Conservation (phyloP, 2,113 vertebrate species). For the Nyctibius bracteatus region DNA sequence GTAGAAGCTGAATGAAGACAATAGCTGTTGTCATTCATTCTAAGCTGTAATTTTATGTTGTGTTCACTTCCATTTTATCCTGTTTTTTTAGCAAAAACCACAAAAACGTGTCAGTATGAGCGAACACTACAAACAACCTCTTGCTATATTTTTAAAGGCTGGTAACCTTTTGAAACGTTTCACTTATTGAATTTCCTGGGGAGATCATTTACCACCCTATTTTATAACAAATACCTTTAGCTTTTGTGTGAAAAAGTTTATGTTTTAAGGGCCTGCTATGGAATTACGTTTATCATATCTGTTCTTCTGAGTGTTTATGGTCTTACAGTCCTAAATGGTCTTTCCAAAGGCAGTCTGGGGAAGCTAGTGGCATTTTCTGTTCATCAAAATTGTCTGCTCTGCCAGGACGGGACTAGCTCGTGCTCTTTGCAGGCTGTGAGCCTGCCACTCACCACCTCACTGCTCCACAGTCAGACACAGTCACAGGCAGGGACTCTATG, state of each 20-base stretch:
- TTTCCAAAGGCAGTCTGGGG: neutral
- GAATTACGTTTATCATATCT: neutral
- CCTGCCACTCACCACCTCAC: neutral
- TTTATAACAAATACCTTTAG: neutral
- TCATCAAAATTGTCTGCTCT: neutral
- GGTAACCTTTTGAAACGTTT: neutral
- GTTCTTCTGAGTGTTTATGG: neutral
- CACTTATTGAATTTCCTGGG: neutral
- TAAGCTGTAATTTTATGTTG: neutral
- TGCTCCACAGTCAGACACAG: neutral
- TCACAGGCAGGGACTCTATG: neutral
- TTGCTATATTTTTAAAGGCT: neutral
- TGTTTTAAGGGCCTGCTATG: neutral
- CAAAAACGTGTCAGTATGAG: neutral
- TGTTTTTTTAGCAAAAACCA: neutral
- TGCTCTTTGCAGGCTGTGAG: neutral
- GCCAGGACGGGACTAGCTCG: neutral
- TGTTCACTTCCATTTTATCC: neutral
- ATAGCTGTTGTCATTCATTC: neutral
- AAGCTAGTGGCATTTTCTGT: neutral
- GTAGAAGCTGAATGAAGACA: neutral
- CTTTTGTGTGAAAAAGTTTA: neutral
- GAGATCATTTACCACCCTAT: neutral
- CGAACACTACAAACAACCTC: neutral
- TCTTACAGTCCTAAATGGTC: neutral